phyloP scores from a whole-genome alignment of 30 jellyfish, hydroid and myxozoan species.

The Aurelia coerulea region DNA sequence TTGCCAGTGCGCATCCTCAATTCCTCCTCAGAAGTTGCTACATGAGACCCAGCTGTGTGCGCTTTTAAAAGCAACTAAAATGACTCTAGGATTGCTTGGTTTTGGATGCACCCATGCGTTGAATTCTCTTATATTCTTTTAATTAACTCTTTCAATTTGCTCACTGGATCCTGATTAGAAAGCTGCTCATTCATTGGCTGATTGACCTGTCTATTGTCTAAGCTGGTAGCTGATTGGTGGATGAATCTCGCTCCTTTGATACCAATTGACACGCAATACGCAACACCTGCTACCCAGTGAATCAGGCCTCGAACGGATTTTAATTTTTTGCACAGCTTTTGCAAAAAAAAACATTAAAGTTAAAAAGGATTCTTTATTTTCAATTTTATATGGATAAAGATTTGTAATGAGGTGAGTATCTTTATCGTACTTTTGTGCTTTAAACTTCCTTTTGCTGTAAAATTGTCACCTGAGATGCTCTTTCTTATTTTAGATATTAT shows the following conservation, averaged over 20 bases:
- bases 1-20: no score
- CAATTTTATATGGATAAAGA: constrained; percentile 17
- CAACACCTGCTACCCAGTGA: constrained; percentile 72
- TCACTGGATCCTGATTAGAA: constrained; percentile 26
- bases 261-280: constrained; percentile 46
- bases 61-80: no score
- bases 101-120: constrained; percentile 48
- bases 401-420: constrained; percentile 46
- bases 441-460: no score
- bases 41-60: no score
- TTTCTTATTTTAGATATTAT: no score
- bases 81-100: background rate
- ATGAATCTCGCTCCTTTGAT: constrained; percentile 22
- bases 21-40: no score
- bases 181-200: constrained; percentile 21
- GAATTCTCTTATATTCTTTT: constrained; percentile 20
- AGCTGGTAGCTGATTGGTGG: constrained; percentile 51
- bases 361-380: background rate
- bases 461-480: no score
- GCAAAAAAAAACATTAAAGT: constrained; percentile 10
- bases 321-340: constrained; percentile 11
- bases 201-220: constrained; percentile 8
- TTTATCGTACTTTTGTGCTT: no score
- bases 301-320: constrained; percentile 7
- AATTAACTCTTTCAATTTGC: background rate